Percentiles rank a stretch among this genome's conserved stretches.
Conservation (phyloP, 2,113 vertebrate genomes). For the Xenus cinereus region DNA sequence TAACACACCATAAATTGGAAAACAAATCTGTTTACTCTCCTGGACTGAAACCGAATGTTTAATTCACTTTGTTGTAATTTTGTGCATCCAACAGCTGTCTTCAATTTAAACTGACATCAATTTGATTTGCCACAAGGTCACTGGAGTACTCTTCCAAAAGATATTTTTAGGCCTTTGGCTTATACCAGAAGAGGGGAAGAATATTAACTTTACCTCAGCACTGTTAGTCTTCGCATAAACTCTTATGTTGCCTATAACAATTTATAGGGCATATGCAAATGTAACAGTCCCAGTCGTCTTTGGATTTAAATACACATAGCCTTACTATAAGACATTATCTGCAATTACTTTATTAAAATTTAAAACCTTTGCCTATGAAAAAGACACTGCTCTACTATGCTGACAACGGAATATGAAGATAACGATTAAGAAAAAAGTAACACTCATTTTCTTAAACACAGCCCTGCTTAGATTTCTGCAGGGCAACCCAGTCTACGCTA, state of each 20-base stretch:
- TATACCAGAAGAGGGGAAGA: background rate
- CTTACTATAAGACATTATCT: background rate
- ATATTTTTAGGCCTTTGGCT: background rate
- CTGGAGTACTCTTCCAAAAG: background rate
- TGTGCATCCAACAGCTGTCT: background rate
- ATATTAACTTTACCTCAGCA: background rate
- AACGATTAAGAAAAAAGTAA: background rate
- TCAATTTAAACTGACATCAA: background rate
- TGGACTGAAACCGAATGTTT: background rate
- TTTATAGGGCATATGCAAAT: background rate
- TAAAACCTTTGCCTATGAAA: background rate
- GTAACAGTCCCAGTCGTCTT: background rate
- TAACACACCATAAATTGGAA: background rate
- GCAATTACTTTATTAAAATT: background rate
- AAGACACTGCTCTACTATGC: background rate
- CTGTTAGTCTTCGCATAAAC: background rate
- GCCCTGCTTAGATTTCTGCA: background rate
- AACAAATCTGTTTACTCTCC: background rate
- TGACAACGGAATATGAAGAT: background rate
- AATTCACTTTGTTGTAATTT: background rate
- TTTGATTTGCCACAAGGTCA: background rate
- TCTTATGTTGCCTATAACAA: background rate
- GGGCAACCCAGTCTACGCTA: accelerated
- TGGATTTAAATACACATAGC: background rate
- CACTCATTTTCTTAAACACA: background rate